phyloP scores from a whole-genome alignment of 2,113 vertebrate genomes.

The Candoia aspera region DNA sequence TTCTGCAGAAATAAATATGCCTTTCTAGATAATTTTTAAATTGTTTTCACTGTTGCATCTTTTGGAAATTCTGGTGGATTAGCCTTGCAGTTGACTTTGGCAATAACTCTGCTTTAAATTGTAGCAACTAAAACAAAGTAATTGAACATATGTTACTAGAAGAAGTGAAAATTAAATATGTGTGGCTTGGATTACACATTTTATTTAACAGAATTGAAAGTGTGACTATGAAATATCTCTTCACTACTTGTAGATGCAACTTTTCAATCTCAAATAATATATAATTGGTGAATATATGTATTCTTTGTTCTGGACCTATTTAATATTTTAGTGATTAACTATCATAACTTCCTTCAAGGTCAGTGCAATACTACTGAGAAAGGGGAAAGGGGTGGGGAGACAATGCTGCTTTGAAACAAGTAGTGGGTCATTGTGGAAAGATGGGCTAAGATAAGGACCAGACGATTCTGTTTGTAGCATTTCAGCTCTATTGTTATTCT shows the following conservation, averaged over 20 bases:
- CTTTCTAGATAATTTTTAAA: slow-evolving; percentile 30
- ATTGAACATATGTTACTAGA: slow-evolving; percentile 41
- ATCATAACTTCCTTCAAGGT: background rate
- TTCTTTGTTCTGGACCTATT: slow-evolving; percentile 30
- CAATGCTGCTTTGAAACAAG: background rate
- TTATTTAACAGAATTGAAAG: slow-evolving; percentile 58
- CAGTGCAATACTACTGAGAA: background rate
- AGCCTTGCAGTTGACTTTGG: slow-evolving; percentile 27
- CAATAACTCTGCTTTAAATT: slow-evolving; percentile 59
- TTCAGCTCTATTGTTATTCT: background rate
- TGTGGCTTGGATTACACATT: slow-evolving; percentile 57
- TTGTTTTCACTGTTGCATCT: slow-evolving; percentile 17
- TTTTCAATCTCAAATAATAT: slow-evolving; percentile 58
- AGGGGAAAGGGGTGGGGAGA: background rate
- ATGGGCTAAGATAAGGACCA: background rate
- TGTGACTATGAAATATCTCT: slow-evolving; percentile 55
- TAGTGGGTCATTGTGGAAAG: accelerated
- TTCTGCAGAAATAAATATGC: slow-evolving; percentile 14
- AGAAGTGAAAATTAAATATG: slow-evolving; percentile 48
- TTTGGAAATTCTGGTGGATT: slow-evolving; percentile 52
- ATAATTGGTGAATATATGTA: slow-evolving; percentile 36
- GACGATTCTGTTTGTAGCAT: background rate
- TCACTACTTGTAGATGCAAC: slow-evolving; percentile 70
- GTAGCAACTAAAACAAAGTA: slow-evolving; percentile 55
- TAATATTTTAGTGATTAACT: background rate